Percentiles rank a stretch among this genome's conserved stretches.
These are phyloP conservation scores for Luidia sarsii DNA, from an alignment of 53 echinoderm and acorn worm species.

Conservation along the genomic window DNA sequence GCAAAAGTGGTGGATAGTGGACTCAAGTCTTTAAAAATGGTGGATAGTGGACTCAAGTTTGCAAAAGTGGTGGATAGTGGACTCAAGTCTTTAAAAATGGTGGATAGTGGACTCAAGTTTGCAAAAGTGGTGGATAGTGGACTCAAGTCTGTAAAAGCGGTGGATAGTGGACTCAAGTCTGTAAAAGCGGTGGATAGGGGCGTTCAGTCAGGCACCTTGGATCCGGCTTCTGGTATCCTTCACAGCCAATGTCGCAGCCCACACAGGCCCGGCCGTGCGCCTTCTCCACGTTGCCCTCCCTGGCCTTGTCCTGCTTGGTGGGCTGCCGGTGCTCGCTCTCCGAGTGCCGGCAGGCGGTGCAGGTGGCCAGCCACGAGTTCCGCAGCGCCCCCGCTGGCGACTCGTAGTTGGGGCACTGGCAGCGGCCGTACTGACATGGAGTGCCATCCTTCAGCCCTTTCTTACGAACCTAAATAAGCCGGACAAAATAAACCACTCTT, in stretches of 20 bases:
- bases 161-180: no score
- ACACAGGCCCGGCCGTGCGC: conserved; percentile 61
- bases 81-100: no score
- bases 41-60: no score
- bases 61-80: no score
- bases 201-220: conserved; percentile 66
- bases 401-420: conserved; percentile 72
- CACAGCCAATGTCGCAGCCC: conserved; percentile 67
- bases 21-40: no score
- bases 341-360: conserved; percentile 71
- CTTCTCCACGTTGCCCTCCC: conserved; percentile 61
- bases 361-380: conserved; percentile 69
- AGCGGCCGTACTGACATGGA: conserved; percentile 69
- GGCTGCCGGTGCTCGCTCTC: conserved; percentile 83
- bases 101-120: no score
- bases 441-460: conserved; percentile 80
- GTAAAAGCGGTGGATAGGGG: no score
- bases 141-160: no score
- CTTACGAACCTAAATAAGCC: conserved; percentile 63
- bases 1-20: no score
- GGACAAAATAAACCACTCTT: not conserved
- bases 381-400: conserved; percentile 58
- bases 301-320: conserved; percentile 72
- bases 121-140: no score
- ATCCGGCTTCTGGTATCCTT: conserved; percentile 64